Percentiles rank a stretch among this genome's conserved stretches.
phyloP scores from a whole-genome alignment of 2,113 vertebrate species.

The Psilopogon haemacephalus region DNA sequence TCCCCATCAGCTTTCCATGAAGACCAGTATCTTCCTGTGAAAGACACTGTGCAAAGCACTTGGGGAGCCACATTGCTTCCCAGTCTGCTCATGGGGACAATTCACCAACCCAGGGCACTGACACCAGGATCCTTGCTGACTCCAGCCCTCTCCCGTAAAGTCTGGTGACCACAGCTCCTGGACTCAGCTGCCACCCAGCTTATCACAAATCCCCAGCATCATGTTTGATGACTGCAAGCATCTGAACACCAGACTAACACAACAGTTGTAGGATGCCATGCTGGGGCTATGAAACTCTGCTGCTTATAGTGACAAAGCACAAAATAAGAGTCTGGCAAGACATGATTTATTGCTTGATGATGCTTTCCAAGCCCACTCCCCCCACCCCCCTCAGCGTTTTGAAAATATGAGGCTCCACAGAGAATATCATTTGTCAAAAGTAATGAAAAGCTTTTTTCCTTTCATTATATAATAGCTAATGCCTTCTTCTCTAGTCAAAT shows the following conservation, averaged over 20 bases:
- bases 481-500: neutral
- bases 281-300: neutral
- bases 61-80: neutral
- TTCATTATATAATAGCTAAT: neutral
- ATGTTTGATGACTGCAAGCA: neutral
- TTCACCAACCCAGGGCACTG: neutral
- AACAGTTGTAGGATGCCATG: neutral
- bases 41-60: neutral
- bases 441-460: neutral
- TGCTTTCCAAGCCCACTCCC: neutral
- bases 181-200: neutral
- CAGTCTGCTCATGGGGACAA: neutral
- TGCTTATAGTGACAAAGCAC: neutral
- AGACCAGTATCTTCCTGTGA: neutral
- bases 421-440: conserved; percentile 4
- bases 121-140: neutral
- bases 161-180: neutral
- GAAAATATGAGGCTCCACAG: neutral
- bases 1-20: neutral
- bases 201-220: accelerated
- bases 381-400: neutral
- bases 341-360: neutral
- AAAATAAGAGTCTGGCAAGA: neutral
- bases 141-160: neutral
- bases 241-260: neutral